phyloP scores from a whole-genome alignment of 2,888 invertebrate species.

The Watsonalla cultraria region DNA sequence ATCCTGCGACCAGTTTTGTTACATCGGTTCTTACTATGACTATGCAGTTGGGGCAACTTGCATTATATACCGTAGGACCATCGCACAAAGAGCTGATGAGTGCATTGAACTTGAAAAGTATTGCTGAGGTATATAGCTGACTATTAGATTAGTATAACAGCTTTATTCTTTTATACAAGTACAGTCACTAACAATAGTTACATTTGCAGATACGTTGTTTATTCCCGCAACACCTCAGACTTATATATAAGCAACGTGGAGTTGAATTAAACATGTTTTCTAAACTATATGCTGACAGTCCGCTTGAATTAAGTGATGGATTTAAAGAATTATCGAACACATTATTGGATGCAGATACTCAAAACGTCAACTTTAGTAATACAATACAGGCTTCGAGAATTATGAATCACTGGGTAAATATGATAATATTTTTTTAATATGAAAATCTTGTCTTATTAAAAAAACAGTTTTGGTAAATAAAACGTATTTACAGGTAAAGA shows the following conservation, averaged over 20 bases:
- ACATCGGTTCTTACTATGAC: constrained; percentile 12
- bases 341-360: constrained; percentile 11
- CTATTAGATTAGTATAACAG: no score
- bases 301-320: constrained; percentile 6
- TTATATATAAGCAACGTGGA: constrained; percentile 1
- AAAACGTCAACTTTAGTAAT: constrained; percentile 16
- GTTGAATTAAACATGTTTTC: constrained; percentile 6
- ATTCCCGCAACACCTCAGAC: constrained; percentile 2
- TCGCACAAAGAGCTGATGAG: constrained; percentile 10
- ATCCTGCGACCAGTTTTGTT: constrained; percentile 8
- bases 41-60: constrained; percentile 7
- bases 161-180: no score
- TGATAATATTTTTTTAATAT: no score
- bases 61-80: not conserved
- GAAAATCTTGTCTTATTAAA: no score
- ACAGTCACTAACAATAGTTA: not conserved
- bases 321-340: constrained; percentile 7
- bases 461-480: no score
- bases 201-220: constrained; percentile 8
- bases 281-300: constrained; percentile 13
- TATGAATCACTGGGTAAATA: constrained; percentile 18
- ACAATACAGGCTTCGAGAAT: constrained; percentile 7
- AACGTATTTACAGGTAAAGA: constrained; percentile 6
- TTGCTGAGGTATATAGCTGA: constrained; percentile 15
- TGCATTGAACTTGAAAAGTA: constrained; percentile 6